Evolutionary conservation across 2,888 invertebrate species (phyloP), one percentile per base, ranked within the genome.

Genomic region (Heliconius ismenius): DNA sequence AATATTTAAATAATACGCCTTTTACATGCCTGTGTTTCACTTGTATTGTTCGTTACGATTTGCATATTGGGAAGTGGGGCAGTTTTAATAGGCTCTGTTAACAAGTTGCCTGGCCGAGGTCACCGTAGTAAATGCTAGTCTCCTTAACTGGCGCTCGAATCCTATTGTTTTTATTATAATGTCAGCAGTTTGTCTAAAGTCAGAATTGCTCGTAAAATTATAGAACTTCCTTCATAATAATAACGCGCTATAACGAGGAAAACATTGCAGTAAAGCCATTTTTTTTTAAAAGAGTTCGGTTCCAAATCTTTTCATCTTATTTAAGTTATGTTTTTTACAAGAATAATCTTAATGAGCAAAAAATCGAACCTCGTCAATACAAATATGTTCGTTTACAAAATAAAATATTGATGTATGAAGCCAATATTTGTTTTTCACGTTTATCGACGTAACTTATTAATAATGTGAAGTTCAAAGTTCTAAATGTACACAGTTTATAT

Each of bases 51-150:
- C 87, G 87, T 86, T 86, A 90, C 90, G 88, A 88, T 90, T 88
- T 87, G 89, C 91, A 92, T 93, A 90, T 91, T 90, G 89, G 91
- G 92, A 92, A 91, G 91, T 92, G 84, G 92, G 89, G 82, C 90
- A 88, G 82, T 88, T 87, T 90, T 86, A 90, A 90, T 90, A 84
- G 88, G 82, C 84, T 85, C 81, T 83, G 85, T 86, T 86, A 83
- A 86, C 84, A 83, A 84, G 81, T 83, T 65, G 72, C 60, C 79
- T 81, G 82, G 80, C 81, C 85, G 87, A 86, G 86, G 87, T 85
- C 86, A 81, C 78, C 76, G 43, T 73, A 68, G 68, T 76, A 76
- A 73, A 76, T 68, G 72, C 28, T 78, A 73, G 72, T 69, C 64
- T 80, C 76, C 78, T 74, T 79, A 79, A 78, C 73, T 74, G 75